Conservation (phyloP, 2,113 vertebrate genomes). For the Entosphenus tridentatus region DNA sequence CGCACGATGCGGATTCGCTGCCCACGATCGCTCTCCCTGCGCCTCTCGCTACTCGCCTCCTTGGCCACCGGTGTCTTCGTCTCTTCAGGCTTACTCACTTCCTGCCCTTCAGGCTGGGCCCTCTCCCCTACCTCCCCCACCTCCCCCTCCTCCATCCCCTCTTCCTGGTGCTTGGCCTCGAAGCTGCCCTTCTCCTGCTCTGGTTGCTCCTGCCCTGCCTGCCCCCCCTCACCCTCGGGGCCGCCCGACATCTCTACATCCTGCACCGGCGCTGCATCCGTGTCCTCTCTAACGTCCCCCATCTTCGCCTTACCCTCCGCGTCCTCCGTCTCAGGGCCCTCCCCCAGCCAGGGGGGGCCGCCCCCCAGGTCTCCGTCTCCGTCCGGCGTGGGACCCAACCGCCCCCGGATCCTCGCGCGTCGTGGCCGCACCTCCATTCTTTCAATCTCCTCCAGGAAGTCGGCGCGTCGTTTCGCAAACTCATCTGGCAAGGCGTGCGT, state of each 20-base stretch:
- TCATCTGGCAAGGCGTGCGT: not conserved
- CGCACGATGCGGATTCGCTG: not conserved
- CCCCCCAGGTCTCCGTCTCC: too few species aligned
- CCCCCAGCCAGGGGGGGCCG: too few species aligned
- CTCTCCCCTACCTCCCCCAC: not conserved
- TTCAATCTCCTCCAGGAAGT: not conserved
- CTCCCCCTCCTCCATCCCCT: conserved; percentile 3
- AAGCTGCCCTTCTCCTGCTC: not conserved
- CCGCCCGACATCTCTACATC: not conserved
- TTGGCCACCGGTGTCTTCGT: too few species aligned
- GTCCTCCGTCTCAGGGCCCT: too few species aligned
- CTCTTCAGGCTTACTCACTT: not conserved
- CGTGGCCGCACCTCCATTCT: conserved; percentile 5
- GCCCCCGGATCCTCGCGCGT: not conserved
- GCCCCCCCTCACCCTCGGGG: not conserved
- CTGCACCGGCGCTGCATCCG: too few species aligned
- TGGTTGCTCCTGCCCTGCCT: not conserved
- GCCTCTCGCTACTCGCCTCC: not conserved
- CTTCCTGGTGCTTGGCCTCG: not conserved
- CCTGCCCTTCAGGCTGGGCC: conserved; percentile 2
- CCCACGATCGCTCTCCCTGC: not conserved
- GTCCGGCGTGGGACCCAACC: too few species aligned
- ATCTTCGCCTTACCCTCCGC: too few species aligned
- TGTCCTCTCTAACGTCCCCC: too few species aligned
- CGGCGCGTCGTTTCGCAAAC: not conserved